Conservation (phyloP, 1,140 invertebrate species). For the Matsumurasca onukii region DNA sequence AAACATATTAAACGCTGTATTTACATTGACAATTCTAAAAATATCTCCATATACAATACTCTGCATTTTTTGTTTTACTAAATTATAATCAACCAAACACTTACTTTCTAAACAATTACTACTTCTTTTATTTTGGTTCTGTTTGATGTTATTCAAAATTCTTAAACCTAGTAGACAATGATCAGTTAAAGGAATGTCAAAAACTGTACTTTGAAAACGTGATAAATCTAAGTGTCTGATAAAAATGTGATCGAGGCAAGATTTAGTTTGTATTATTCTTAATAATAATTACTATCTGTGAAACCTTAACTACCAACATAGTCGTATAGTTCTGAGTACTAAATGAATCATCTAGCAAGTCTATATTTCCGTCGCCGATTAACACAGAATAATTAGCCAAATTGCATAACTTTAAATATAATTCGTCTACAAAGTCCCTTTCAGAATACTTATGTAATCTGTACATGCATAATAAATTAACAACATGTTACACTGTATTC, state of each 20-base stretch:
- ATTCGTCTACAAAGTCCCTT: slow-evolving; percentile 9
- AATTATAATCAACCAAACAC: background rate
- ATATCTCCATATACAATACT: background rate
- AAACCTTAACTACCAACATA: background rate
- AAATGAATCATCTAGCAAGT: background rate
- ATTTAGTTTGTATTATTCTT: background rate
- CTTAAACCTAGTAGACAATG: slow-evolving; percentile 11
- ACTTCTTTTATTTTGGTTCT: background rate
- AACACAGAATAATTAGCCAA: slow-evolving; percentile 3
- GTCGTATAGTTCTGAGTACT: slow-evolving; percentile 4
- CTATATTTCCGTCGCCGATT: slow-evolving; percentile 26
- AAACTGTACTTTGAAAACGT: background rate
- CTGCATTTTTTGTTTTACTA: background rate
- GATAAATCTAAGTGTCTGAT: background rate
- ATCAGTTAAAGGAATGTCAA: slow-evolving; percentile 17
- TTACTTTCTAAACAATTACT: background rate
- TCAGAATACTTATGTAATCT: background rate
- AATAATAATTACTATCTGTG: background rate
- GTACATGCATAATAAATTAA: background rate
- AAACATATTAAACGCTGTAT: background rate
- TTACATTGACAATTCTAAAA: background rate
- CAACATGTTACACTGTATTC: background rate
- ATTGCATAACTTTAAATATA: background rate
- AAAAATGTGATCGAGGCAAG: slow-evolving; percentile 2
- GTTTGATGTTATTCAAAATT: background rate